Conservation (phyloP, 2,113 vertebrate genomes). For the Panthera uncia region DNA sequence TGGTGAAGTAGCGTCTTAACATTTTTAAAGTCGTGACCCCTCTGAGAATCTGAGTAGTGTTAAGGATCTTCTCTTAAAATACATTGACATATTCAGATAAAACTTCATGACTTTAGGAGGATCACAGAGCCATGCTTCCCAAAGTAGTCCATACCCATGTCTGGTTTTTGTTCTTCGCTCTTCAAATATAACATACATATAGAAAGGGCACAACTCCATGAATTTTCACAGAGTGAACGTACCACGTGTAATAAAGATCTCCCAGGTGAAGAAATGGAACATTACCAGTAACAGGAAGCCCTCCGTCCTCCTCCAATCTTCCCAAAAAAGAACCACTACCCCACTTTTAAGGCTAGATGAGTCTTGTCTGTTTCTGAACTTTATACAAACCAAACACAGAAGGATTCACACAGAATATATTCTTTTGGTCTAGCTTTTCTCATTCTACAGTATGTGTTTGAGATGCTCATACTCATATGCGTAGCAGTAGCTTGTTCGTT, state of each 20-base stretch:
- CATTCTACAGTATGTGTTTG: not conserved
- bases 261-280: not conserved
- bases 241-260: not conserved
- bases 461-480: not conserved
- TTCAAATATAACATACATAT: not conserved
- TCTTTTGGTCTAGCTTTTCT: not conserved
- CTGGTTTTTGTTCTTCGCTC: not conserved
- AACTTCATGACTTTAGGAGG: not conserved
- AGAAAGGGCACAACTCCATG: not conserved
- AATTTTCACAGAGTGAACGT: not conserved
- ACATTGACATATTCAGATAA: not conserved
- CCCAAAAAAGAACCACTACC: not conserved
- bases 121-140: not conserved
- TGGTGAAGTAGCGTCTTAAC: not conserved
- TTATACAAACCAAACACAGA: not conserved
- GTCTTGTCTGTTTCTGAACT: conserved; percentile 13
- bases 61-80: conserved; percentile 36
- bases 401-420: not conserved
- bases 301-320: not conserved
- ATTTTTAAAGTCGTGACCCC: not conserved
- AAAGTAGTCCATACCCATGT: not conserved
- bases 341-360: not conserved
- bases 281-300: not conserved
- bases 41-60: conserved; percentile 1
- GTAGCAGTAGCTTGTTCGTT: not conserved